A percentile compares a stretch with the other conserved stretches of the same genome.
phyloP scores from a whole-genome alignment of 2,113 vertebrate genomes.

The Emydocephalus ijimae region DNA sequence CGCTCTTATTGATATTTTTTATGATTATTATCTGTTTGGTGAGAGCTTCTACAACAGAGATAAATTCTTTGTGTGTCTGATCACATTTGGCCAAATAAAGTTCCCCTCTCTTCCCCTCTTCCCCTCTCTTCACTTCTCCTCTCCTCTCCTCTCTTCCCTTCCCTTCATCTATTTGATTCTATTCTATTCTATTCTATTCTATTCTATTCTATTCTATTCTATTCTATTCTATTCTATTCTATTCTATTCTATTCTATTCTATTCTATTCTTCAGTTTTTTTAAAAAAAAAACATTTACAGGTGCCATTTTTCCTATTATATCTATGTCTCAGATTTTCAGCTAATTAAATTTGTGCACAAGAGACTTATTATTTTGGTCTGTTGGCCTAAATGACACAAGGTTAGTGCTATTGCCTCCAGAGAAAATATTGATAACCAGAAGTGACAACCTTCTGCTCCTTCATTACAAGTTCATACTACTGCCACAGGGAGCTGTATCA shows the following conservation, averaged over 20 bases:
- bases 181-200: no score
- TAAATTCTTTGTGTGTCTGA: background rate
- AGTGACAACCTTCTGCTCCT: constrained; percentile 51
- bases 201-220: background rate
- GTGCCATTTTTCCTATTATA: background rate
- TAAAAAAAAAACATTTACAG: background rate
- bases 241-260: no score
- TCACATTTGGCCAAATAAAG: background rate
- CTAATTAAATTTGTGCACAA: constrained; percentile 9
- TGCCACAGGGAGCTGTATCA: constrained; percentile 41
- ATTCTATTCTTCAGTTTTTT: background rate
- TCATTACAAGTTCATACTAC: background rate
- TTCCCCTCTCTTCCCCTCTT: background rate
- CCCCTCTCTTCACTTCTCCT: no score
- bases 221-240: no score
- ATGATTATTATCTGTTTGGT: background rate
- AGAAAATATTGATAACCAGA: constrained; percentile 47
- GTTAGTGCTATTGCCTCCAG: constrained; percentile 19
- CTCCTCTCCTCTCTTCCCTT: no score
- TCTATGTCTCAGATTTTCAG: background rate
- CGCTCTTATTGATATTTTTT: background rate
- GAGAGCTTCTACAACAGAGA: background rate
- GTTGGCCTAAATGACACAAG: background rate
- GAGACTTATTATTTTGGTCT: background rate
- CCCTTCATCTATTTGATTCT: no score